Percentiles rank a stretch among this genome's conserved stretches.
Conservation (phyloP, 2,888 invertebrate species). For the Napeogenes inachia region DNA sequence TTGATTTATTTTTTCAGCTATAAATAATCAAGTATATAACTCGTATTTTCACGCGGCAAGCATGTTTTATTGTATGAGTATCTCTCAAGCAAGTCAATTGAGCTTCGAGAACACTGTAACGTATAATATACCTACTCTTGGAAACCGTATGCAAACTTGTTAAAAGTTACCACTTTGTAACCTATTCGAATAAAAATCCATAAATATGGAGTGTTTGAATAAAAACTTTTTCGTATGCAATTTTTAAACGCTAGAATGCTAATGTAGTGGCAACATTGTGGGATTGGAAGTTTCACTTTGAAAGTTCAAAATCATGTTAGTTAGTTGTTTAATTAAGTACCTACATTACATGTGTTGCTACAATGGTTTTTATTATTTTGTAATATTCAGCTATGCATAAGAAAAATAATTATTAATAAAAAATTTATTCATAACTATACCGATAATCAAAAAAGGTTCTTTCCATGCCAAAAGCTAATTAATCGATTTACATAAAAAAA, state of each 20-base stretch:
- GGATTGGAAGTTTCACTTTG: neutral
- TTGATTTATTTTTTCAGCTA: neutral
- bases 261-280: slow-evolving; percentile 13
- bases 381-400: neutral
- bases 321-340: neutral
- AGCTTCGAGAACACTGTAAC: slow-evolving; percentile 46
- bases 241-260: slow-evolving; percentile 18
- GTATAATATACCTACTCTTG: slow-evolving; percentile 34
- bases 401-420: slow-evolving; percentile 9
- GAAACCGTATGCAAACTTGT: slow-evolving; percentile 19
- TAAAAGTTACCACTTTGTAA: slow-evolving; percentile 27
- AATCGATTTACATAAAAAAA: slow-evolving; percentile 20
- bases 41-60: slow-evolving; percentile 38
- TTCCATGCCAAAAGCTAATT: no score
- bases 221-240: slow-evolving; percentile 18
- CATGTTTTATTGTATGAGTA: slow-evolving; percentile 61
- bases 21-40: slow-evolving; percentile 30
- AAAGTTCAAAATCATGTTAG: slow-evolving; percentile 1
- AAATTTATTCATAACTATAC: no score
- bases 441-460: no score
- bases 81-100: slow-evolving; percentile 57
- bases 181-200: slow-evolving; percentile 21
- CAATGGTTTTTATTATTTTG: neutral
- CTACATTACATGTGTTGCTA: neutral
- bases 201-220: slow-evolving; percentile 23